Base-by-base conservation (phyloP, 2,888 invertebrate genomes). In the Ceraclea dissimilis region DNA sequence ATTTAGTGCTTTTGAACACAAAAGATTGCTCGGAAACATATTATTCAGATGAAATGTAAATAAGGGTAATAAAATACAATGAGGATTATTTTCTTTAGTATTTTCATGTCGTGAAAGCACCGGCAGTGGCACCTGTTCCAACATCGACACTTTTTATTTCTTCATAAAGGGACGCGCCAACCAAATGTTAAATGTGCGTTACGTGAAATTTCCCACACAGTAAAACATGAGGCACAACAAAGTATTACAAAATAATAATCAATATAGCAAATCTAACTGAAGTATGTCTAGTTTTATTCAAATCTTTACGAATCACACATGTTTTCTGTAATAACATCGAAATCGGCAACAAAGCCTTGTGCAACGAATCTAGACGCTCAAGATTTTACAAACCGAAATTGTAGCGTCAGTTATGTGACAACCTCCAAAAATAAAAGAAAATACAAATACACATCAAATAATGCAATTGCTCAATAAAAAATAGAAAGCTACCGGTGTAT, bases 331-430 rank as follows among this genome's bases (percentile, higher is more conserved):
- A 47, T 47, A 11, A 47, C 47, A 47, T 47, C 18, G 11, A 47
- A 47, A 47, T 47, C 47, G 47, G 47, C 47, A 18, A 47, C 47
- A 20, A 20, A 47, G 20, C 47, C 47, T 47, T 47, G 39, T 39
- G 39, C n/a, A 16, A 39, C 13, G 16, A 2, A 16, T n/a, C 39
- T 6, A 39, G 39, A 39, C 39, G 39, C 39, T 39, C 26, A 10
- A 4, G 13, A 39, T 39, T 39, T 16, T 8, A 39, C 13, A 13
- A 39, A 13, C 16, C 39, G 16, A 39, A 39, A 39, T n/a, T 16
- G 16, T 39, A 13, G 39, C 16, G 13, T 16, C 5, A 39, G 2
- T n/a, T 16, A 4, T 13, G 39, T 39, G 39, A 39, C 39, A 39
- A 16, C 39, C 39, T 39, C 5, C 13, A 39, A 13, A 39, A 39